Base-by-base conservation (phyloP, 2,888 invertebrate genomes). In the Laspeyria flexula region DNA sequence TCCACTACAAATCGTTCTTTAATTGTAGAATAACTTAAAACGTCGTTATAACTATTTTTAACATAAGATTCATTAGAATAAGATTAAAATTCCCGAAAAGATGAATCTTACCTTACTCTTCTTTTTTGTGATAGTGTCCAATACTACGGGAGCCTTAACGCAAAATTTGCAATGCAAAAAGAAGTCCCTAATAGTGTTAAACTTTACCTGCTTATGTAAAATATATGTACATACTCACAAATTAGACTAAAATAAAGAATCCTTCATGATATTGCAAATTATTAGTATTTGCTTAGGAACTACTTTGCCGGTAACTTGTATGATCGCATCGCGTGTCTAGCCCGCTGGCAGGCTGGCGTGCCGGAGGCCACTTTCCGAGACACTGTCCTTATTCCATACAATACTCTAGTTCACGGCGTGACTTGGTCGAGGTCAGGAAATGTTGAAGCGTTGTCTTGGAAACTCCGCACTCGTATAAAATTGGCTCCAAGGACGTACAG, bases 381-480 rank as follows among this genome's bases (percentile, higher is more conserved):
- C 56, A 77, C 77, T 78, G 72, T 54, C 54, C 50, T 62, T 55
- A 65, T 65, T 66, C 55, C 66, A 69, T 61, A 61, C 48, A 54
- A 38, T 38, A 44, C 47, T 50, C 56, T 63, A 48, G 45, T 44
- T 46, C 48, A 43, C 43, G 55, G 45, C 44, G 59, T 59, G 57
- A 66, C 64, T 66, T 71, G 65, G 59, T 59, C 72, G 71, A 80
- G 81, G 81, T 77, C 79, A 72, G 66, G 64, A 64, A 64, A 60
- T 66, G 77, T 77, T 79, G 65, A 65, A 56, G 50, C 54, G 82
- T 82, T 39, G 79, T 70, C 82, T 70, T 78, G 81, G 82, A 60
- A 65, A 82, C 80, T 60, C 55, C 27, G 52, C 37, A 49, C 39
- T 56, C 47, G 55, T 57, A 55, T 41, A 61, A 59, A 64, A 65